Evolutionary conservation across 2,888 invertebrate genomes (phyloP).

Genomic region (Cosmia pyralina): DNA sequence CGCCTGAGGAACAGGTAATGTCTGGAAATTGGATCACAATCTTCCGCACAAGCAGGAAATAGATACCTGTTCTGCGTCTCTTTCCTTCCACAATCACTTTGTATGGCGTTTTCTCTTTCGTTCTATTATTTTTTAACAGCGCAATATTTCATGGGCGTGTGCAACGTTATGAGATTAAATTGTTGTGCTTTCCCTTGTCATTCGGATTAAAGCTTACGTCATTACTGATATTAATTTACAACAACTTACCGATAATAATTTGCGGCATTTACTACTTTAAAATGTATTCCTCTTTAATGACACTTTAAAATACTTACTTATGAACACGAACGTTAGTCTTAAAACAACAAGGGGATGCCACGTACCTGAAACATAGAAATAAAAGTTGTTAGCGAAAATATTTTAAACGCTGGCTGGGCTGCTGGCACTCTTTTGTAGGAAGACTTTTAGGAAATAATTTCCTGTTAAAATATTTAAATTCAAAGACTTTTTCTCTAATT

Average conservation of each 20-base stretch:
- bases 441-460: neutral
- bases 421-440: neutral
- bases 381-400: neutral
- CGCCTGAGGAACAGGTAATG: slow-evolving; percentile 68
- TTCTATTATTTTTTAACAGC: slow-evolving; percentile 53
- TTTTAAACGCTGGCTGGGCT: neutral
- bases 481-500: slow-evolving; percentile 59
- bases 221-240: slow-evolving; percentile 36
- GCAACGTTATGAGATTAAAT: slow-evolving; percentile 48
- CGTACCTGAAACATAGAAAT: slow-evolving; percentile 55
- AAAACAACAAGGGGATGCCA: neutral
- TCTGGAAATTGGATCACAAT: slow-evolving; percentile 80
- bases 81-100: slow-evolving; percentile 62
- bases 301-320: slow-evolving; percentile 25
- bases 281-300: slow-evolving; percentile 10
- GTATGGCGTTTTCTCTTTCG: slow-evolving; percentile 66
- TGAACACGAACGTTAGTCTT: neutral
- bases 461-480: neutral
- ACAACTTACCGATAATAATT: slow-evolving; percentile 13
- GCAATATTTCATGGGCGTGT: slow-evolving; percentile 59
- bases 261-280: neutral
- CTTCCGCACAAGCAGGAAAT: slow-evolving; percentile 81
- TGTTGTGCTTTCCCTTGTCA: slow-evolving; percentile 60
- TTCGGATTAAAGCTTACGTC: slow-evolving; percentile 48
- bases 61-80: slow-evolving; percentile 63